Percentiles rank a stretch among this genome's conserved stretches.
Evolutionary conservation across 2,797 vertebrate genomes (phyloP).

Genomic region (Vespertilio murinus): DNA sequence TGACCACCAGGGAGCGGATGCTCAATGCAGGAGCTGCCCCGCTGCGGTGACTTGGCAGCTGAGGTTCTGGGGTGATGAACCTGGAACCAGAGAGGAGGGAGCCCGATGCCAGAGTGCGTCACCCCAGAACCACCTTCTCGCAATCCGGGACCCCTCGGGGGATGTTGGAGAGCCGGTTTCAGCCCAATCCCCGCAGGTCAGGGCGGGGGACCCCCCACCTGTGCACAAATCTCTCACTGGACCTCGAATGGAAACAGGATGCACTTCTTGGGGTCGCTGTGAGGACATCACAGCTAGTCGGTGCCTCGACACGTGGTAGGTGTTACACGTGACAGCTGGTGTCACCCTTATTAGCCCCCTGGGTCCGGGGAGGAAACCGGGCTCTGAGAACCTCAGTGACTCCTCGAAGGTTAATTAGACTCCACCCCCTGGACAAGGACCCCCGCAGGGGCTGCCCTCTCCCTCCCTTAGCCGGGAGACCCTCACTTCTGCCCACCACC

Average conservation of each 20-base stretch:
- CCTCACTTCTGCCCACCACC: not conserved
- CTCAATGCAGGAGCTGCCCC: too few relatives aligned
- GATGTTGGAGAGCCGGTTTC: too few relatives aligned
- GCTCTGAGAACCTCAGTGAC: not conserved
- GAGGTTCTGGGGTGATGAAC: fast-evolving
- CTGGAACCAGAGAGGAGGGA: too few relatives aligned
- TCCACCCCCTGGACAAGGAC: not conserved
- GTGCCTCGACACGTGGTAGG: not conserved
- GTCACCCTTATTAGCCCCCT: not conserved
- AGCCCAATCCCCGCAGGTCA: too few relatives aligned
- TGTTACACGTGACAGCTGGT: fast-evolving
- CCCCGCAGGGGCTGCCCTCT: not conserved
- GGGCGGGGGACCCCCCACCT: too few relatives aligned
- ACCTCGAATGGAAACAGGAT: not conserved
- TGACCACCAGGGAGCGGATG: too few relatives aligned
- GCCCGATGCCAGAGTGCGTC: too few relatives aligned
- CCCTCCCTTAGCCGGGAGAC: not conserved
- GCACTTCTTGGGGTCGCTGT: not conserved
- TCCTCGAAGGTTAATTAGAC: not conserved
- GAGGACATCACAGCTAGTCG: not conserved
- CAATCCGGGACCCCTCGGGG: too few relatives aligned
- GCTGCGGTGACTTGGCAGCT: too few relatives aligned
- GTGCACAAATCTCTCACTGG: too few relatives aligned
- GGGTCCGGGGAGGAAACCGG: not conserved
- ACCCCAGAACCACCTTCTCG: fast-evolving